Base-by-base conservation (phyloP, 2,888 invertebrate species). In the Drosophila paranaensis region DNA sequence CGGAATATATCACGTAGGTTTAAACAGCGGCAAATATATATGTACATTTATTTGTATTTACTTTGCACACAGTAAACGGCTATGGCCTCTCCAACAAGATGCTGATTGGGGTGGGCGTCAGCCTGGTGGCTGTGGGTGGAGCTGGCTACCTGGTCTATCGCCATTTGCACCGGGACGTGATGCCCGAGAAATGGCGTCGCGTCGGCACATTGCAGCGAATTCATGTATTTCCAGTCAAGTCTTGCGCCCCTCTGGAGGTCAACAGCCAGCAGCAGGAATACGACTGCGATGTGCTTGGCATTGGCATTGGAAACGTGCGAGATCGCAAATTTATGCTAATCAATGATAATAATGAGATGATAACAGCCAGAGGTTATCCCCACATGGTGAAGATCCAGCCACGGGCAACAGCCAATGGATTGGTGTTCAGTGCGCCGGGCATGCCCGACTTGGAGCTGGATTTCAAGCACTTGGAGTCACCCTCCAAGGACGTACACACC, bases 401-500 rank as follows among this genome's bases (percentile, higher is more conserved):
- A 0, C 82, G 70, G 33, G 57, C 81, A 9, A 66, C 71, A 0
- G 93, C 90, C 9, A 94, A 94, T 9, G 91, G 94, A 16, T 90
- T 96, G 9, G 93, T 94, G 0, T 89, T 95, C 11, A 93, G 93
- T 10, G 94, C 95, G 13, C 93, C 93, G 0, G 94, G 94, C 9
- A 94, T 95, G 94, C 94, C 94, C 78, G 88, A 93, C 9, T 79
- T 95, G 20, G 91, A 88, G 30, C 54, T 92, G 42, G 88, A 92
- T 84, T 93, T 95, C 50, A 82, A 91, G 0, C 83, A 87, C 10
- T 76, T 94, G 16, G 85, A 88, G 0, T 82, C 81, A 0, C 73
- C 82, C 0, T 79, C 77, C 2, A 74, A 75, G 40, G 82, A 90
- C 71, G 73, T 92, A 75, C 93, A 91, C 5, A 94, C 95, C 0